A percentile compares a stretch with the other conserved stretches of the same genome.
Conservation (phyloP, 2,113 vertebrate genomes). For the Heloderma charlesbogerti region DNA sequence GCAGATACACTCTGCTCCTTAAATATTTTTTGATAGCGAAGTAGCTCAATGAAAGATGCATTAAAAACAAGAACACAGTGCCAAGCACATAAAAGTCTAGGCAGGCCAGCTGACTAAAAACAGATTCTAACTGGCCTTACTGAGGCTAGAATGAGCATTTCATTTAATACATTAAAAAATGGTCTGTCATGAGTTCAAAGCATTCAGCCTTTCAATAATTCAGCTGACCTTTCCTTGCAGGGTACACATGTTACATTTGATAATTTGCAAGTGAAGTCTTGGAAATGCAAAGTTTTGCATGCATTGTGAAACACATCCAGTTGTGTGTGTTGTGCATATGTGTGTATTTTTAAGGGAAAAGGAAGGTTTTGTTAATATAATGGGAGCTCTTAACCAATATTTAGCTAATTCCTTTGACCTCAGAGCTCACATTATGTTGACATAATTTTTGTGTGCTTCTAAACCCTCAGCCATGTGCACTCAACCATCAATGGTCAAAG, state of each 20-base stretch:
- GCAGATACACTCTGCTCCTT: not conserved
- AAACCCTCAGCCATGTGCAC: not conserved
- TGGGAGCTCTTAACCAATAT: not conserved
- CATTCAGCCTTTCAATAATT: not conserved
- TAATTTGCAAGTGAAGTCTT: not conserved
- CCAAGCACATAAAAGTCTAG: not conserved
- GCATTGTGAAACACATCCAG: not conserved
- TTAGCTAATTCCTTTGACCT: conserved; percentile 30
- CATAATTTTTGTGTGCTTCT: not conserved
- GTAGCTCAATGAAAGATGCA: not conserved
- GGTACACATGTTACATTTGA: not conserved
- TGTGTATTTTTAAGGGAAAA: not conserved
- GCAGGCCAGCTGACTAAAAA: not conserved
- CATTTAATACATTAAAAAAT: conserved; percentile 1
- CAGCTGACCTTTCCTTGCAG: not conserved
- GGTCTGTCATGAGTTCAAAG: not conserved
- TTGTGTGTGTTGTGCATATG: no score
- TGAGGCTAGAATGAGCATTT: not conserved
- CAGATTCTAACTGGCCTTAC: not conserved
- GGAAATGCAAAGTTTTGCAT: not conserved
- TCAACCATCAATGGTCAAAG: not conserved
- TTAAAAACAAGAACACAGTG: not conserved
- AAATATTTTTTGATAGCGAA: not conserved
- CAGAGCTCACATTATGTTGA: conserved; percentile 12
- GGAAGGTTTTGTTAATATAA: not conserved